Conservation (phyloP, 2,888 invertebrate genomes). For the Nomada fabriciana region DNA sequence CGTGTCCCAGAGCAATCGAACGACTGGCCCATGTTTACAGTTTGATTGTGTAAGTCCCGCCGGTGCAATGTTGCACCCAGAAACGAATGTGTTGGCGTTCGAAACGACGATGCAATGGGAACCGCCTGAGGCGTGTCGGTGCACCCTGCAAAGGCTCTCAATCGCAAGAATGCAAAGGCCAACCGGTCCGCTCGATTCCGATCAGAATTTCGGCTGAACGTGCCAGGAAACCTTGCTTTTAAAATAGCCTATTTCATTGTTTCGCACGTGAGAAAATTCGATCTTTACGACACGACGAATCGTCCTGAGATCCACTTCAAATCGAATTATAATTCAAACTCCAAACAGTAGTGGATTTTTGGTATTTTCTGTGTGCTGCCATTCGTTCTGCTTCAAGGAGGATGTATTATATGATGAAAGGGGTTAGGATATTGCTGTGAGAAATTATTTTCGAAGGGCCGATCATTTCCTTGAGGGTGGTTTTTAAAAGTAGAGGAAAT, state of each 20-base stretch:
- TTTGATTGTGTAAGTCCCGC: conserved; percentile 45
- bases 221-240: conserved; percentile 34
- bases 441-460: too few species aligned
- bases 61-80: conserved; percentile 51
- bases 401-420: too few species aligned
- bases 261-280: not conserved
- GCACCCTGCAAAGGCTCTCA: conserved; percentile 73
- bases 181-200: conserved; percentile 64
- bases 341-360: too few species aligned
- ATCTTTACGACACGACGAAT: not conserved
- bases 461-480: too few species aligned
- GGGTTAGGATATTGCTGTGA: too few species aligned
- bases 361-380: too few species aligned
- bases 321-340: not conserved
- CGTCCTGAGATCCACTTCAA: not conserved
- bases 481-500: too few species aligned
- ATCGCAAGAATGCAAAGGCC: conserved; percentile 71
- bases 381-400: too few species aligned
- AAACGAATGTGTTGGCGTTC: conserved; percentile 68
- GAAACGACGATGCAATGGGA: conserved; percentile 75
- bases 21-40: conserved; percentile 54
- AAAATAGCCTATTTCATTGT: conserved; percentile 29
- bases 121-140: conserved; percentile 78
- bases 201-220: conserved; percentile 62
- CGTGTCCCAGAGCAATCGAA: conserved; percentile 35